phyloP scores from a whole-genome alignment of 2,888 invertebrate species.

The Vesta saturnalis region DNA sequence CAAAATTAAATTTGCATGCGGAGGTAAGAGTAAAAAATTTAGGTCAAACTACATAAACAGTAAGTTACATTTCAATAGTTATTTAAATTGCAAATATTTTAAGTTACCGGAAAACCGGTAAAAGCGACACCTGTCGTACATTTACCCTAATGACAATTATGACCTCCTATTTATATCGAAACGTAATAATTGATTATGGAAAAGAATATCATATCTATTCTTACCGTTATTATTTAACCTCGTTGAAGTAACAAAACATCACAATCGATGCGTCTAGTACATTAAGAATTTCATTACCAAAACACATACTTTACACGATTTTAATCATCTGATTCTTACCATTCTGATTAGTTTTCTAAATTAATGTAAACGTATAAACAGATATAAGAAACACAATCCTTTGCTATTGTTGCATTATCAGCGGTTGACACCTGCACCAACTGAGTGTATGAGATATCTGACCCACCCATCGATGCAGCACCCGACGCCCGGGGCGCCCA shows the following conservation, averaged over 20 bases:
- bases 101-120: not conserved
- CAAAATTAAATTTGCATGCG: too few species aligned
- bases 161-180: not conserved
- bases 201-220: not conserved
- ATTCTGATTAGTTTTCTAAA: not conserved
- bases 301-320: not conserved
- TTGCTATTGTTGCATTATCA: slow-evolving; percentile 41
- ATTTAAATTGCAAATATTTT: not conserved
- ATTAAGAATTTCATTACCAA: too few species aligned
- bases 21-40: too few species aligned
- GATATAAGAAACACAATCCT: slow-evolving; percentile 1
- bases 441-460: slow-evolving; percentile 59
- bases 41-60: too few species aligned
- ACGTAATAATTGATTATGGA: not conserved
- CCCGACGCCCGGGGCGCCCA: slow-evolving; percentile 62
- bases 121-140: not conserved
- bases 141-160: not conserved
- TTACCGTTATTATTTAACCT: not conserved
- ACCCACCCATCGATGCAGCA: slow-evolving; percentile 64
- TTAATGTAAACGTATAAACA: not conserved
- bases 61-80: too few species aligned
- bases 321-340: not conserved
- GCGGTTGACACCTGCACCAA: slow-evolving; percentile 48
- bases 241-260: not conserved
- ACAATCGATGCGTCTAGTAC: not conserved